Conservation (phyloP, 2,113 vertebrate genomes). For the Tupaia chinensis region DNA sequence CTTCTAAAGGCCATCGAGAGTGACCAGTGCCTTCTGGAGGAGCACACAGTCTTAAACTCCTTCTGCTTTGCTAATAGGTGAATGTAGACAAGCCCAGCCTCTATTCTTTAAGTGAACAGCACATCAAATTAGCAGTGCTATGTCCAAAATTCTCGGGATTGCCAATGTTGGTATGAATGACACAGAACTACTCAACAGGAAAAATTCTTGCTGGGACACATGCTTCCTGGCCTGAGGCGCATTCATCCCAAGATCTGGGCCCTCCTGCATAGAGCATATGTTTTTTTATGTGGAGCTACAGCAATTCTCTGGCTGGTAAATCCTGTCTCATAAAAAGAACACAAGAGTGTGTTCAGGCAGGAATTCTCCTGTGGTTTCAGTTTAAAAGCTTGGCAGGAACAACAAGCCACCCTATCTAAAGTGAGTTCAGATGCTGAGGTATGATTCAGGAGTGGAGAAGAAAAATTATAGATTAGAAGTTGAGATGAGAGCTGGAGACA, state of each 20-base stretch:
- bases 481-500: background rate
- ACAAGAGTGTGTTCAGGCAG: background rate
- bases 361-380: constrained; percentile 35
- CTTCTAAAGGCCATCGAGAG: background rate
- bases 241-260: background rate
- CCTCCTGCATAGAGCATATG: background rate
- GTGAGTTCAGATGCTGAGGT: background rate
- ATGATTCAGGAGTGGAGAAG: background rate
- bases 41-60: background rate
- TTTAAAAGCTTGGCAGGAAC: constrained; percentile 61
- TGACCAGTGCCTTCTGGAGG: background rate
- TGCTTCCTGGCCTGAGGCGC: background rate
- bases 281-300: constrained; percentile 32
- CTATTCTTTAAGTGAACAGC: background rate
- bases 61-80: background rate
- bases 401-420: background rate
- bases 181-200: background rate
- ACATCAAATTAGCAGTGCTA: background rate
- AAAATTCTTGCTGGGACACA: background rate
- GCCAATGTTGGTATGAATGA: rapidly evolving
- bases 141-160: background rate
- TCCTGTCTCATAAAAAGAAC: constrained; percentile 33
- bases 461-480: background rate
- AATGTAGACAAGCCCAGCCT: background rate
- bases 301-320: background rate